Evolutionary conservation across 1,140 invertebrate genomes (phyloP).

Genomic region (Drosophila kurseongensis): DNA sequence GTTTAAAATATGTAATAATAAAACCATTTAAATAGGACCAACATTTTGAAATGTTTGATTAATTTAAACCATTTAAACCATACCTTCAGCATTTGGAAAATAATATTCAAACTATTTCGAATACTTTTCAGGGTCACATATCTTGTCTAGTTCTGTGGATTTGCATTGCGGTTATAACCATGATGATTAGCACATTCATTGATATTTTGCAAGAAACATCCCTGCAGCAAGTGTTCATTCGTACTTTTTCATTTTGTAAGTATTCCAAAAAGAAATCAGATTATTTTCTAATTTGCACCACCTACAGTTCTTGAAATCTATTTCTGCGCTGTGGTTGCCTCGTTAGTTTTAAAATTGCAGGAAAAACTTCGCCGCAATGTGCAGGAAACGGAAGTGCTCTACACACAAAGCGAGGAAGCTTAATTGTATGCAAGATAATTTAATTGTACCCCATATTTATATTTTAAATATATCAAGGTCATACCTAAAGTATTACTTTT

Average conservation of each 20-base stretch:
- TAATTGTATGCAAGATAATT: slow-evolving; percentile 1
- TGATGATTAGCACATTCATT: neutral
- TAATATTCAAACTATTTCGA: too few species aligned
- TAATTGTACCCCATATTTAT: neutral
- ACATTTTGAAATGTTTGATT: too few species aligned
- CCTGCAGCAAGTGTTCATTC: neutral
- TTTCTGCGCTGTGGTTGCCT: slow-evolving; percentile 36
- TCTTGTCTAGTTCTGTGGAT: slow-evolving; percentile 43
- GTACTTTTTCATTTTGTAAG: neutral
- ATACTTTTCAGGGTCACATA: slow-evolving; percentile 23
- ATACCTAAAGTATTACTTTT: neutral
- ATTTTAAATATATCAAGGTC: neutral
- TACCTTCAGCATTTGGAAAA: too few species aligned
- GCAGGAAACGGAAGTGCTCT: slow-evolving; percentile 55
- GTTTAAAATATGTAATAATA: too few species aligned
- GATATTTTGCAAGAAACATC: slow-evolving; percentile 10
- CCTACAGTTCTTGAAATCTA: slow-evolving; percentile 47
- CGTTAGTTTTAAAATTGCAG: slow-evolving; percentile 41
- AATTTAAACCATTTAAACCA: too few species aligned
- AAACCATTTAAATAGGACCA: too few species aligned
- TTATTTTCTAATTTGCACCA: neutral
- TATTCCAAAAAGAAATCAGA: neutral
- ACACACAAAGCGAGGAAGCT: slow-evolving; percentile 1
- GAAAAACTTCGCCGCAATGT: neutral
- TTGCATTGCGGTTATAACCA: neutral